phyloP scores from a whole-genome alignment of 2,113 vertebrate genomes.

The Lagopus muta region DNA sequence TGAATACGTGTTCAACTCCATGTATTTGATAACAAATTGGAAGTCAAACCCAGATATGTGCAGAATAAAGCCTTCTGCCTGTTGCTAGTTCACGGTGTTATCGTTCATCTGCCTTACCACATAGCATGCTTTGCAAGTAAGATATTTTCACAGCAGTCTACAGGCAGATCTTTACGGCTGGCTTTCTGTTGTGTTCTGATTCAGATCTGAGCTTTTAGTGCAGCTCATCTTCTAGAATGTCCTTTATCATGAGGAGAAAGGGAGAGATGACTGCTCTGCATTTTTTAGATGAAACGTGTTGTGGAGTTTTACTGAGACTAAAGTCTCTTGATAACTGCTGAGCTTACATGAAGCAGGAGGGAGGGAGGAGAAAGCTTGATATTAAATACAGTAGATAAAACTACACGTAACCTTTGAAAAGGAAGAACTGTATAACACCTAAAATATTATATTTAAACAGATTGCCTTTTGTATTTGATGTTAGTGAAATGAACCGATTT shows the following conservation, averaged over 20 bases:
- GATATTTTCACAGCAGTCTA: slow-evolving; percentile 59
- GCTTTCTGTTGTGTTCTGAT: slow-evolving; percentile 56
- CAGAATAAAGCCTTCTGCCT: slow-evolving; percentile 51
- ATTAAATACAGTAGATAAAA: slow-evolving; percentile 37
- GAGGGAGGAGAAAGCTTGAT: slow-evolving; percentile 33
- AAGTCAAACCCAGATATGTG: slow-evolving; percentile 42
- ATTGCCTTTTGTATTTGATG: slow-evolving; percentile 40
- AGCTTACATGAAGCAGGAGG: background rate
- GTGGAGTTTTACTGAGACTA: slow-evolving; percentile 13
- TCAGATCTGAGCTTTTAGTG: slow-evolving; percentile 57
- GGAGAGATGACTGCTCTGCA: slow-evolving; percentile 40
- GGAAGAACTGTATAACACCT: slow-evolving; percentile 23
- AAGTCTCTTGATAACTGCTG: slow-evolving; percentile 41
- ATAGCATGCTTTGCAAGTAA: slow-evolving; percentile 69
- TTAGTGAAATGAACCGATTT: slow-evolving; percentile 6
- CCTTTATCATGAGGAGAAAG: slow-evolving; percentile 57
- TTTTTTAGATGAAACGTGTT: slow-evolving; percentile 39
- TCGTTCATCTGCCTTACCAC: slow-evolving; percentile 65
- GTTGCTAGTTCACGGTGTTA: slow-evolving; percentile 36
- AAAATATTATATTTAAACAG: slow-evolving; percentile 31
- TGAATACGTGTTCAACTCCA: slow-evolving; percentile 57
- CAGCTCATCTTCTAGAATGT: slow-evolving; percentile 45
- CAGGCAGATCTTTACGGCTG: slow-evolving; percentile 72
- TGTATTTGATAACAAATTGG: slow-evolving; percentile 45
- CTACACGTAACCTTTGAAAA: slow-evolving; percentile 1